Conservation (phyloP, 2,797 vertebrate genomes). For the Lithobates pipiens region DNA sequence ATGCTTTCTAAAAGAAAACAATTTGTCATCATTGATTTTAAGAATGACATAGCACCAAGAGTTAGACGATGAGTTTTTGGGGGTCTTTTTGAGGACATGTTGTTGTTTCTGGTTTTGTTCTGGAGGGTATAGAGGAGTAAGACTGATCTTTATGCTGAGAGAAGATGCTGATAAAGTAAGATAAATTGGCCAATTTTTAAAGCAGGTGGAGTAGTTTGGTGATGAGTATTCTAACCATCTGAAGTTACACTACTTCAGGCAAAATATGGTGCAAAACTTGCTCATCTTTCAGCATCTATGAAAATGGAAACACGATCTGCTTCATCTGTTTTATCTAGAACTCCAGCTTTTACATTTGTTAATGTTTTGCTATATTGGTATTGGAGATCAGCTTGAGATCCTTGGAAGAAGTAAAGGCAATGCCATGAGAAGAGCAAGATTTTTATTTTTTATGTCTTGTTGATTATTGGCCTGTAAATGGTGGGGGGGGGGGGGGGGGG, state of each 20-base stretch:
- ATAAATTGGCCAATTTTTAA: slow-evolving; percentile 22
- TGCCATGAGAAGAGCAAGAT: too few relatives aligned
- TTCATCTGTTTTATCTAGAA: background rate
- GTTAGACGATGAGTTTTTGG: background rate
- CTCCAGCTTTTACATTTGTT: too few relatives aligned
- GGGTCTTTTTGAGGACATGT: slow-evolving; percentile 12
- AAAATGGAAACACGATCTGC: background rate
- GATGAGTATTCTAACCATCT: background rate
- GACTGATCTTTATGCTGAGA: slow-evolving; percentile 12
- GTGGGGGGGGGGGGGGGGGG: too few relatives aligned
- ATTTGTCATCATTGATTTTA: slow-evolving; percentile 21
- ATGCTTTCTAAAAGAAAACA: background rate
- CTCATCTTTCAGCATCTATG: slow-evolving; percentile 17
- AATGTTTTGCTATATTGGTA: too few relatives aligned
- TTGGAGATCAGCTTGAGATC: too few relatives aligned
- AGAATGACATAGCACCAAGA: slow-evolving; percentile 34
- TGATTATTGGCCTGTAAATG: too few relatives aligned
- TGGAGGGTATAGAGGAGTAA: slow-evolving; percentile 29
- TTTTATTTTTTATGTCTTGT: too few relatives aligned
- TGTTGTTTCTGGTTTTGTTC: slow-evolving; percentile 19
- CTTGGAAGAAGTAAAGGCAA: too few relatives aligned
- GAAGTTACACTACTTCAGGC: slow-evolving; percentile 39
- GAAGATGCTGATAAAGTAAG: slow-evolving; percentile 20
- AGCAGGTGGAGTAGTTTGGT: slow-evolving; percentile 17
- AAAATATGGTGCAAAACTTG: background rate